A percentile compares a stretch with the other conserved stretches of the same genome.
Conservation (phyloP, 2,888 invertebrate genomes). For the Andrena bicolor region DNA sequence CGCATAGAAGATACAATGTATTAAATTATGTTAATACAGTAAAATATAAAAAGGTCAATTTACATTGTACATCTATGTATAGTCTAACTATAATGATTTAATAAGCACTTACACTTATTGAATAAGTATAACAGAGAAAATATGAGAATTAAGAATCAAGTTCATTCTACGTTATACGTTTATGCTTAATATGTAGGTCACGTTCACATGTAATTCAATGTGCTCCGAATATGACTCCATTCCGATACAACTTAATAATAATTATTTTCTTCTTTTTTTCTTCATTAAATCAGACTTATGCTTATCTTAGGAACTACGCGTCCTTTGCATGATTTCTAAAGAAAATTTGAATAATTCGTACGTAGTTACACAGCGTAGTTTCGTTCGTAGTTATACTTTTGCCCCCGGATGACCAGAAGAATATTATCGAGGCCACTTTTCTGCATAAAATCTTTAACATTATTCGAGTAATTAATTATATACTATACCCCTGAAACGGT, state of each 20-base stretch:
- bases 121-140: slow-evolving; percentile 33
- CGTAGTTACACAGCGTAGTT: slow-evolving; percentile 17
- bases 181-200: slow-evolving; percentile 19
- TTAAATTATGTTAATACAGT: slow-evolving; percentile 52
- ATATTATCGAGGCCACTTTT: slow-evolving; percentile 30
- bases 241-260: slow-evolving; percentile 21
- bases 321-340: slow-evolving; percentile 33
- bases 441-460: neutral
- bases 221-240: slow-evolving; percentile 16
- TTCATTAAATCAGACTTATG: slow-evolving; percentile 33
- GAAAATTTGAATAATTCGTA: slow-evolving; percentile 22
- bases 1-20: slow-evolving; percentile 36
- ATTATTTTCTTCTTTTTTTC: slow-evolving; percentile 12
- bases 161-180: slow-evolving; percentile 29
- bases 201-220: slow-evolving; percentile 11
- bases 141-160: slow-evolving; percentile 1
- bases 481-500: neutral
- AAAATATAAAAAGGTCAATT: slow-evolving; percentile 52
- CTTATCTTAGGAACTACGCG: slow-evolving; percentile 46
- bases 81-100: slow-evolving; percentile 40
- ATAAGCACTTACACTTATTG: slow-evolving; percentile 32
- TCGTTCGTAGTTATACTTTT: slow-evolving; percentile 5
- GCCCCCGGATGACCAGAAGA: neutral
- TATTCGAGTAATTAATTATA: neutral
- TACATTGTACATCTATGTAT: slow-evolving; percentile 48